Evolutionary conservation across 2,888 invertebrate species (phyloP).

Genomic region (Eupithecia vulgata): DNA sequence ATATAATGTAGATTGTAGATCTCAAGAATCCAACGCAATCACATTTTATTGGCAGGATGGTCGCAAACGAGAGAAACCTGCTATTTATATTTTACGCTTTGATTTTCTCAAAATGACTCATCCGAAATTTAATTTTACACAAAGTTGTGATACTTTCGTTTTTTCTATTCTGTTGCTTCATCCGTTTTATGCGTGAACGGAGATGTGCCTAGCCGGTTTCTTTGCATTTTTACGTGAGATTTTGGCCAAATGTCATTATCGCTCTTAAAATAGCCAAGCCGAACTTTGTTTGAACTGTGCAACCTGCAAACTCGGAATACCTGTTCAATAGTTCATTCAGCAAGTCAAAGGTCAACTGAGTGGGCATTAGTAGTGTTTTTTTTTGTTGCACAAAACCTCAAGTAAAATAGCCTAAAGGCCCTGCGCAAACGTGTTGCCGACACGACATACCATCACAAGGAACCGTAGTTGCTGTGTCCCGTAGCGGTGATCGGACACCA

Average conservation of each 20-base stretch:
- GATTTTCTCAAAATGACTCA: constrained; percentile 6
- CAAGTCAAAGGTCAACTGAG: background rate
- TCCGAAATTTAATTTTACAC: background rate
- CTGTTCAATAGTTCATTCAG: background rate
- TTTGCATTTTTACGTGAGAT: constrained; percentile 3
- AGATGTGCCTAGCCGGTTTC: background rate
- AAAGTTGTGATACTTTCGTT: background rate
- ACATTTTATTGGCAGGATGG: constrained; percentile 19
- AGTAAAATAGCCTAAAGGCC: no score
- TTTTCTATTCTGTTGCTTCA: constrained; percentile 1
- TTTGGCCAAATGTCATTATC: background rate
- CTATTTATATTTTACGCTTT: background rate
- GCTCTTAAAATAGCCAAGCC: background rate
- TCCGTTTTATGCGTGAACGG: background rate
- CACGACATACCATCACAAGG: no score
- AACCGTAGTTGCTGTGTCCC: no score
- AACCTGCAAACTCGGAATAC: background rate
- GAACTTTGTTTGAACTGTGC: background rate
- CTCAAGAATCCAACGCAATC: constrained; percentile 15
- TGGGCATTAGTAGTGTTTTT: no score
- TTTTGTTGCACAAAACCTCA: no score
- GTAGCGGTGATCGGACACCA: no score
- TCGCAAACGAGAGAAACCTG: constrained; percentile 7
- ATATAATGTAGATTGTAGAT: constrained; percentile 12
- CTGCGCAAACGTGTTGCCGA: no score